Evolutionary conservation across 2,888 invertebrate genomes (phyloP), one percentile per base, ranked within the genome.

Genomic region (Reticulitermes lucifugus): DNA sequence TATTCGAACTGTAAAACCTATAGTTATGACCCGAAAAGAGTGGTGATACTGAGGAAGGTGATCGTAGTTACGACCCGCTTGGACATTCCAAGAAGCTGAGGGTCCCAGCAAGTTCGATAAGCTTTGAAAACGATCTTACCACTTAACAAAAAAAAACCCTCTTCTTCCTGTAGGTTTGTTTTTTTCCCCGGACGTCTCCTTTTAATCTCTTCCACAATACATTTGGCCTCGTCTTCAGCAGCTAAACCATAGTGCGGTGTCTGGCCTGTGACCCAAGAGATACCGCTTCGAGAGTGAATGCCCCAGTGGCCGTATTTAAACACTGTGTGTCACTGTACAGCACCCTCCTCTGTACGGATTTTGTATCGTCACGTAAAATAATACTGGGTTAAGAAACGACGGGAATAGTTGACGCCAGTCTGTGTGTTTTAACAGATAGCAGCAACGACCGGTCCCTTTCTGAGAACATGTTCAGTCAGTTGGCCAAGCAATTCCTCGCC

Each of bases 171-270:
- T 60, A 35, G 46, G 46, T 51, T 22, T 51, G 7, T 51, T 2
- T n/a, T 77, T 79, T 25, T 6, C 21, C 46, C 22, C 29, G 35
- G 59, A 59, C 55, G 59, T 79, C 55, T 79, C 51, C 79, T 59
- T 59, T 80, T 80, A 80, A 80, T 80, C 80, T 80, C 59, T 41
- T 21, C 80, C 80, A 80, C 80, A 80, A 80, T 80, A 60, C 60
- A 80, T 60, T 21, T 35, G 21, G 79, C 1, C 79, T 79, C 25
- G 22, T 60, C 60, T 80, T 55, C 60, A 29, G 35, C 60, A 35
- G 35, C 35, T 25, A 25, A 25, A 25, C 25, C 25, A 25, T 25
- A 25, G 25, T 25, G 25, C 73, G 12, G 21, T 73, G 41, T 73
- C 73, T 73, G 73, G 73, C 3, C 41, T 73, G 65, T 65, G 65